A percentile compares a stretch with the other conserved stretches of the same genome.
Evolutionary conservation across 1,140 invertebrate species (phyloP).

Genomic region (Drosophila truncata): DNA sequence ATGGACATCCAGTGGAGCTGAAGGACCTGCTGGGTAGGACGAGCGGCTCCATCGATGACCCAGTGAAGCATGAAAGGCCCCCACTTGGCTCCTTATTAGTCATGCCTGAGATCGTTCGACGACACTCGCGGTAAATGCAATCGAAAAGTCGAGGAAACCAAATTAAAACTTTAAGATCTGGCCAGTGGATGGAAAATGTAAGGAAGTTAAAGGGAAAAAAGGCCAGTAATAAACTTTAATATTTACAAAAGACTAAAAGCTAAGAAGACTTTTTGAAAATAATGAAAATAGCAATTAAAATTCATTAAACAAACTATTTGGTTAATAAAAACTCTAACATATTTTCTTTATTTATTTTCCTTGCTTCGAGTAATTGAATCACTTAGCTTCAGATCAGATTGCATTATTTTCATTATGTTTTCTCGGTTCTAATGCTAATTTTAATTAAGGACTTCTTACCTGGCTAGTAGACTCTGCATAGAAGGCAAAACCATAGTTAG

Average conservation of each 20-base stretch:
- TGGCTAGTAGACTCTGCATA: neutral
- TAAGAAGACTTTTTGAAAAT: too few species aligned
- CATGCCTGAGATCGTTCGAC: constrained; percentile 58
- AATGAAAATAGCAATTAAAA: neutral
- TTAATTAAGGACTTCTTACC: constrained; percentile 18
- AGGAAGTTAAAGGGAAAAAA: neutral
- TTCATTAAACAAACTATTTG: neutral
- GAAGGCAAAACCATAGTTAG: constrained; percentile 5
- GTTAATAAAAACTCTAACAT: neutral
- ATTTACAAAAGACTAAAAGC: neutral
- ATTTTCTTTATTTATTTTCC: neutral
- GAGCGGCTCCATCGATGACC: constrained; percentile 56
- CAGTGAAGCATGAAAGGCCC: constrained; percentile 63
- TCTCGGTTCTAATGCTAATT: neutral
- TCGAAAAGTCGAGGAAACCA: constrained; percentile 16
- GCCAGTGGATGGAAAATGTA: neutral
- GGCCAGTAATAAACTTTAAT: too few species aligned
- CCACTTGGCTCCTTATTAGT: constrained; percentile 72
- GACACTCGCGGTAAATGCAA: constrained; percentile 56
- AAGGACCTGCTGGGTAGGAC: neutral
- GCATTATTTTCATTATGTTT: constrained; percentile 28
- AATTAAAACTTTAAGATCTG: constrained; percentile 8
- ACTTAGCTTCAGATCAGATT: constrained; percentile 2
- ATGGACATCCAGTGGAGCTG: neutral
- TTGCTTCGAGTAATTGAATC: constrained; percentile 8